These are phyloP conservation scores for Colinus virginianus DNA, from an alignment of 2,113 vertebrate genomes.

Conservation along the genomic window DNA sequence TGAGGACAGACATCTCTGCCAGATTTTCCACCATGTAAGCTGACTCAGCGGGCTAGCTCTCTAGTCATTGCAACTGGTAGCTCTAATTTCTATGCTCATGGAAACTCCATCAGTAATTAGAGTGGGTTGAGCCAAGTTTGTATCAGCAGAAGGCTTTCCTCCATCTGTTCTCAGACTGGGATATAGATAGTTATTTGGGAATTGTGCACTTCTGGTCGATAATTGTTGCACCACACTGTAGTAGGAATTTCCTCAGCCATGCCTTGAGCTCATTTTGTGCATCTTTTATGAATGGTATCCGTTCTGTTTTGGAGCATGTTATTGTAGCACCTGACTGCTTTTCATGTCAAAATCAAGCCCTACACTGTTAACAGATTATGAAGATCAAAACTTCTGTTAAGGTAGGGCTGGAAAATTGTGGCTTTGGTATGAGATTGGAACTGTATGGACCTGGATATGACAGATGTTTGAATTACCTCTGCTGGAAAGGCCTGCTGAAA, in stretches of 20 bases:
- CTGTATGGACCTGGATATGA: not conserved
- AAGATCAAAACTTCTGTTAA: not conserved
- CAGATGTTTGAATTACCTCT: not conserved
- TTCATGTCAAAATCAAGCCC: not conserved
- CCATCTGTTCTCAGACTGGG: slow-evolving; percentile 50
- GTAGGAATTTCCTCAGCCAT: not conserved
- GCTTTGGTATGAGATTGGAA: not conserved
- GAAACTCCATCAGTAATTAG: slow-evolving; percentile 45
- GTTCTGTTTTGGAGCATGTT: not conserved
- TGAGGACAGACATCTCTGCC: not conserved
- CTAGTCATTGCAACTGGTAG: not conserved
- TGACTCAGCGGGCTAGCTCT: slow-evolving; percentile 2
- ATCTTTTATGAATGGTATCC: not conserved
- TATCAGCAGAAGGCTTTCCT: slow-evolving; percentile 57
- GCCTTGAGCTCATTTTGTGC: not conserved
- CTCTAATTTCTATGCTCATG: not conserved
- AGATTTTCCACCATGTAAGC: not conserved
- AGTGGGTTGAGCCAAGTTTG: slow-evolving; percentile 62
- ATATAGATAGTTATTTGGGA: slow-evolving; percentile 33
- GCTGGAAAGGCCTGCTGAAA: not conserved
- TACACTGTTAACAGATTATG: accelerated
- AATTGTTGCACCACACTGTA: not conserved
- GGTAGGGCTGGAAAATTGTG: not conserved
- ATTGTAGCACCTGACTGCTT: not conserved
- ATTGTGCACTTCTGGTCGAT: slow-evolving; percentile 50